Percentiles rank a stretch among this genome's conserved stretches.
Evolutionary conservation across 2,888 invertebrate species (phyloP).

Genomic region (Bhutanitis thaidina): DNA sequence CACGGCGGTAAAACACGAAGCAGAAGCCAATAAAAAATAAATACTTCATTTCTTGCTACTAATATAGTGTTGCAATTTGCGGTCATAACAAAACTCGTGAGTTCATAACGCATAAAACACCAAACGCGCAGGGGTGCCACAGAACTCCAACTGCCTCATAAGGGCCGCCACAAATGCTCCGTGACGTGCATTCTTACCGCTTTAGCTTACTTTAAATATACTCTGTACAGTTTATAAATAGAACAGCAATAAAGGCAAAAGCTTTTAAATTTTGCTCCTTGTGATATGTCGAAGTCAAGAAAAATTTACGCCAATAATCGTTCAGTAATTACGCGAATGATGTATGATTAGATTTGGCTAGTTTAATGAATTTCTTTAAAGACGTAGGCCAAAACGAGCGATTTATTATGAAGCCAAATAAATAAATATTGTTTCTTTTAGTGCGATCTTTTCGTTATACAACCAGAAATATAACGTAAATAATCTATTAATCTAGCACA

Average conservation of each 20-base stretch:
- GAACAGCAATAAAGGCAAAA: conserved; percentile 38
- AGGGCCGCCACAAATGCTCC: conserved; percentile 20
- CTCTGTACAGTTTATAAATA: conserved; percentile 40
- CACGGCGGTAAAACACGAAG: too few species aligned
- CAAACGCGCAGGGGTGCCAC: conserved; percentile 24
- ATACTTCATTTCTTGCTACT: conserved; percentile 12
- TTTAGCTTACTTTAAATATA: conserved; percentile 36
- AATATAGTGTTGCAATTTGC: conserved; percentile 21
- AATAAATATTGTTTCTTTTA: too few species aligned
- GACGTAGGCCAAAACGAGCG: too few species aligned
- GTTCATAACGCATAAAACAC: conserved; percentile 24
- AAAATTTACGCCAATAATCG: conserved; percentile 27
- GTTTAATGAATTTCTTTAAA: too few species aligned
- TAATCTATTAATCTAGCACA: too few species aligned
- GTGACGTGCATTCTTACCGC: conserved; percentile 32
- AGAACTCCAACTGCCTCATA: conserved; percentile 17
- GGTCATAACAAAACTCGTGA: conserved; percentile 19
- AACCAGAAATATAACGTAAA: too few species aligned
- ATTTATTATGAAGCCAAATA: too few species aligned
- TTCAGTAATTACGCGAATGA: conserved; percentile 24
- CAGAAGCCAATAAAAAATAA: conserved; percentile 16
- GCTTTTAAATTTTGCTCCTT: conserved; percentile 37
- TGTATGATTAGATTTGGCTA: too few species aligned
- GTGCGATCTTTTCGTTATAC: too few species aligned
- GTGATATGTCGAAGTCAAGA: conserved; percentile 35